Evolutionary conservation across 2,888 invertebrate genomes (phyloP), one percentile per base, ranked within the genome.

Genomic region (Lochmaea crataegi): DNA sequence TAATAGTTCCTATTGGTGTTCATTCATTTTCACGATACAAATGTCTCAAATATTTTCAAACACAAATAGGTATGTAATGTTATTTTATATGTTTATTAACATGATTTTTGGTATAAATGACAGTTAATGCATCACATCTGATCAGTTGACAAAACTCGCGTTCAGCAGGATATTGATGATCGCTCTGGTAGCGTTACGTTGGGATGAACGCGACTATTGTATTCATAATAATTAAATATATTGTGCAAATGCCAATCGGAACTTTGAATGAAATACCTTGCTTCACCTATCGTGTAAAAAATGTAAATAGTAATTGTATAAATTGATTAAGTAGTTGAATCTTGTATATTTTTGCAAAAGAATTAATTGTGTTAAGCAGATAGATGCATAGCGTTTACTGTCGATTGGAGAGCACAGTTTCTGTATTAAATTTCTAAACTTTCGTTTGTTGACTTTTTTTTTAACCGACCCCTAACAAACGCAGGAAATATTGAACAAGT

Each of bases 281-380:
- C 42, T 38, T 41, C 5, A 18, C 16, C 11, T 56, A 26, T 42
- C 18, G 14, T 69, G 69, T 69, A 63, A 63, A 68, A 68, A 63
- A 63, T 69, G 69, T 69, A 69, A 64, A 69, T 69, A 69, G 56
- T 38, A 42, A 63, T 63, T 69, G 63, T 69, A 53, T 63, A 68
- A 61, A 61, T 32, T 68, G 61, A 61, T 53, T 51, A n/a, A n/a
- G n/a, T n/a, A 41, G 32, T 32, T 61, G 18, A 68, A 68, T 41
- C 10, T 42, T 69, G 69, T 69, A 69, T 69, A 69, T 69, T 69
- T 69, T 69, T 69, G 69, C 64, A 69, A 51, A 67, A 32, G 22
- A 14, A 60, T 61, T 48, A 51, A 48, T 16, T 22, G 61, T 63
- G 41, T 45, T 61, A 9, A 51, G 45, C 42, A 56, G 51, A 41